Base-by-base conservation (phyloP, 2,797 vertebrate genomes). In the Alosa sapidissima region DNA sequence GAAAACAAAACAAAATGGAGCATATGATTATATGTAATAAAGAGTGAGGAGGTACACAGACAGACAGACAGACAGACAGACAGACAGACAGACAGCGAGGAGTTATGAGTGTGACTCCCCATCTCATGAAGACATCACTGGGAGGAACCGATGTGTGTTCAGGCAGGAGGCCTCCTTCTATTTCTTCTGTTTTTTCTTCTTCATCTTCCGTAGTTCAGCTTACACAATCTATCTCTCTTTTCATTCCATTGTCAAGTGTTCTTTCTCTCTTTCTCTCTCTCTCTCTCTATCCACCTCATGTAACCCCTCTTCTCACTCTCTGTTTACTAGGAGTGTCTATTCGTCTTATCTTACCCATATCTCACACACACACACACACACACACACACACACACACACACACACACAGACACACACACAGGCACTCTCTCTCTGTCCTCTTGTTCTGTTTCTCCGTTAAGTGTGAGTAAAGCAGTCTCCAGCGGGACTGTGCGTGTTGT, bases 371-470 rank as follows among this genome's bases (percentile, higher is more conserved):
- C 58, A 60, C 58, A n/a, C 58, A 62, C 21, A 62, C 58, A n/a
- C 58, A 62, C 58, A 62, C 58, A 33, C 62, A 33, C 60, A 62
- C 60, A 24, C 60, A 62, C 60, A 62, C 24, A 62, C 60, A 62
- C 62, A 65, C 24, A 62, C 58, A 62, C 58, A 62, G 58, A 62
- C 58, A 62, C n/a, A 62, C 58, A 62, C 21, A 62, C 58, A 62
- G 21, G 58, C 62, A 65, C 3, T 52, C 13, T 52, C 11, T 13
- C 51, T 52, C 51, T 52, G 51, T 52, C 51, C 49, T 7, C 49
- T 8, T 7, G 49, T 51, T 62, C 1, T 62, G n/a, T 0, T 8
- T n/a, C n/a, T 62, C n/a, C 5, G 60, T 62, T 62, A 62, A 24
- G 19, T 11, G 24, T 65, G 10, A 33, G 62, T 65, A 60, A 60